These are phyloP conservation scores for Drosophila dives DNA, from an alignment of 2,888 invertebrate species.

Conservation along the genomic window DNA sequence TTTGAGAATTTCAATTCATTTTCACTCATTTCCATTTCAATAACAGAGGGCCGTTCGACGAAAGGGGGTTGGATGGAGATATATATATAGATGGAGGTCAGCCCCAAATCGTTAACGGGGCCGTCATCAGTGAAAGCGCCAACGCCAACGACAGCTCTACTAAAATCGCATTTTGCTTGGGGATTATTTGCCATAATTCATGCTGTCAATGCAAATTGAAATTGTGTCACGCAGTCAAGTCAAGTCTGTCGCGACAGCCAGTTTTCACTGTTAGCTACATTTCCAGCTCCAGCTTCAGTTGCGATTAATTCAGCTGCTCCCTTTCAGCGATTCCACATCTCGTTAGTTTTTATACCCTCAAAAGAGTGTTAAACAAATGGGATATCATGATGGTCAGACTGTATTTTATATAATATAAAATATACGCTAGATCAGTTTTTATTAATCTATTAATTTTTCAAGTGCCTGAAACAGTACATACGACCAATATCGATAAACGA, in stretches of 20 bases:
- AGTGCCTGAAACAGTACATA: background rate
- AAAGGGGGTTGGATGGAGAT: no score
- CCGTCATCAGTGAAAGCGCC: slow-evolving; percentile 3
- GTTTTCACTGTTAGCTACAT: slow-evolving; percentile 3
- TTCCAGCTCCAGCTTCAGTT: slow-evolving; percentile 11
- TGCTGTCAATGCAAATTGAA: slow-evolving; percentile 80
- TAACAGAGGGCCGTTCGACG: slow-evolving; percentile 55
- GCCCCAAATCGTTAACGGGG: slow-evolving; percentile 32
- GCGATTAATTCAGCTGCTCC: slow-evolving; percentile 5
- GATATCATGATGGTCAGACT: background rate
- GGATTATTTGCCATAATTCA: slow-evolving; percentile 80
- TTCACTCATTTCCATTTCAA: slow-evolving; percentile 72
- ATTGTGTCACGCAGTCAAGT: slow-evolving; percentile 78
- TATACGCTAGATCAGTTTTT: no score
- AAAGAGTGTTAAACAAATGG: background rate
- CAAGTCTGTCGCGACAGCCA: slow-evolving; percentile 41
- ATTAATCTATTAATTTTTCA: background rate
- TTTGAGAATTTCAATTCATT: slow-evolving; percentile 23
- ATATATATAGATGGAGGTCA: slow-evolving; percentile 10
- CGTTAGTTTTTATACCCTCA: slow-evolving; percentile 42
- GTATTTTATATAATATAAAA: background rate
- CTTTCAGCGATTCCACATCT: slow-evolving; percentile 55
- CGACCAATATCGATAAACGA: background rate
- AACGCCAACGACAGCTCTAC: slow-evolving; percentile 36
- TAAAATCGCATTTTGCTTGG: slow-evolving; percentile 72